phyloP scores from a whole-genome alignment of 1,140 invertebrate genomes.

The Euschistus heros region DNA sequence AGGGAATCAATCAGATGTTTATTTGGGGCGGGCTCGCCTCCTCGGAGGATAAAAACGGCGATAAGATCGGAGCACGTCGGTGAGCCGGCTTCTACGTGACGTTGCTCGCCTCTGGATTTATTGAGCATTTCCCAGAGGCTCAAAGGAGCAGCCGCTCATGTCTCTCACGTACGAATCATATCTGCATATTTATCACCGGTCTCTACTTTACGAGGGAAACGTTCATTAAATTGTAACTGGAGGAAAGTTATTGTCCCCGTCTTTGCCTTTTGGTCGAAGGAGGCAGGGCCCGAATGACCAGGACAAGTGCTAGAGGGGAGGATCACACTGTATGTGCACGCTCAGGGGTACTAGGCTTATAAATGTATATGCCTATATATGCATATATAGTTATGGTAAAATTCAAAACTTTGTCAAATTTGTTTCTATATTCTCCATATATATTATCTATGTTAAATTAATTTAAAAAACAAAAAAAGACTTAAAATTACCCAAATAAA shows the following conservation, averaged over 20 bases:
- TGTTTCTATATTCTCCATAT: no score
- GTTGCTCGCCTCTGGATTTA: slow-evolving; percentile 16
- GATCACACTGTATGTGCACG: no score
- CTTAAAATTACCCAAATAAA: no score
- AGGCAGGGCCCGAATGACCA: background rate
- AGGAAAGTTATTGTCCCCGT: slow-evolving; percentile 7
- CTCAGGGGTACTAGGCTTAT: no score
- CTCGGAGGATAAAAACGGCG: slow-evolving; percentile 20
- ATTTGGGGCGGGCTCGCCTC: background rate
- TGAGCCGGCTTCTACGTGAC: slow-evolving; percentile 20
- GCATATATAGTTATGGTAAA: no score
- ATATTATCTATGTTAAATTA: no score
- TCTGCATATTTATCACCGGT: slow-evolving; percentile 19
- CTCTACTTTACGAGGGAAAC: slow-evolving; percentile 19
- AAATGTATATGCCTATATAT: no score
- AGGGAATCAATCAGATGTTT: slow-evolving; percentile 24
- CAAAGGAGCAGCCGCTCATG: slow-evolving; percentile 18
- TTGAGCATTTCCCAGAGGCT: slow-evolving; percentile 23
- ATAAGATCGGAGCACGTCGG: slow-evolving; percentile 24
- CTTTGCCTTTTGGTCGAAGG: background rate
- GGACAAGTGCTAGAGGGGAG: background rate
- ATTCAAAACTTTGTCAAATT: no score
- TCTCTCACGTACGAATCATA: slow-evolving; percentile 19
- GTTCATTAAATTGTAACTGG: slow-evolving; percentile 18
- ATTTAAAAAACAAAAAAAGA: no score